Evolutionary conservation across 2,888 invertebrate genomes (phyloP).

Genomic region (Chalcosyrphus nemorum): DNA sequence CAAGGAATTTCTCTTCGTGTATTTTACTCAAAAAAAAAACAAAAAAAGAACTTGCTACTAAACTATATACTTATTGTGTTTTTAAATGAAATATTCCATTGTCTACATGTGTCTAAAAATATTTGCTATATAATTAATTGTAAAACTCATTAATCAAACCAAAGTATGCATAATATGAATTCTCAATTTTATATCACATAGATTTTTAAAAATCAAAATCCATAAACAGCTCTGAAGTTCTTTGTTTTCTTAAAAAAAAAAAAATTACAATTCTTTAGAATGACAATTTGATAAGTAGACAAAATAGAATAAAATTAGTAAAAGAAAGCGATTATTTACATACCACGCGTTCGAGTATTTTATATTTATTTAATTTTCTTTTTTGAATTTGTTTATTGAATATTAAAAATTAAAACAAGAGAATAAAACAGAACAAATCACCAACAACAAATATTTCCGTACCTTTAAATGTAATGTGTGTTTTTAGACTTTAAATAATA

Average conservation of each 20-base stretch:
- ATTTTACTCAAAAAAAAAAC: conserved; percentile 29
- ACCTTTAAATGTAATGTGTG: conserved; percentile 73
- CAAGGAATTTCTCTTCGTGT: conserved; percentile 65
- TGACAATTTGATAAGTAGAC: conserved; percentile 45
- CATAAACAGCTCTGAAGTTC: conserved; percentile 21
- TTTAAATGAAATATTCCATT: conserved; percentile 59
- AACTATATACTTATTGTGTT: conserved; percentile 66
- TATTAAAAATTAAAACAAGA: conserved; percentile 1
- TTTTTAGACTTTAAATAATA: conserved; percentile 61
- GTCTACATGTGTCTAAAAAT: conserved; percentile 73
- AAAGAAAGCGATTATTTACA: conserved; percentile 23
- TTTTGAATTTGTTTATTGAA: not conserved
- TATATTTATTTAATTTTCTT: not conserved
- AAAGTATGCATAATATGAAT: conserved; percentile 44
- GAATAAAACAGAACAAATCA: conserved; percentile 40
- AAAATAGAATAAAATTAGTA: conserved; percentile 21
- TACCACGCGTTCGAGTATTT: conserved; percentile 21
- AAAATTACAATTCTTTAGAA: not conserved
- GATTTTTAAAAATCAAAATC: not conserved
- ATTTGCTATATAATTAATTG: conserved; percentile 65
- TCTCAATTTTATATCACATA: conserved; percentile 60
- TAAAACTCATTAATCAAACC: conserved; percentile 44
- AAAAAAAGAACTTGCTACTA: conserved; percentile 31
- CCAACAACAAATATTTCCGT: conserved; percentile 66
- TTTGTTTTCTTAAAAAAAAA: conserved; percentile 10